phyloP scores from a whole-genome alignment of 2,888 invertebrate species.

The Stegana nigrithorax region DNA sequence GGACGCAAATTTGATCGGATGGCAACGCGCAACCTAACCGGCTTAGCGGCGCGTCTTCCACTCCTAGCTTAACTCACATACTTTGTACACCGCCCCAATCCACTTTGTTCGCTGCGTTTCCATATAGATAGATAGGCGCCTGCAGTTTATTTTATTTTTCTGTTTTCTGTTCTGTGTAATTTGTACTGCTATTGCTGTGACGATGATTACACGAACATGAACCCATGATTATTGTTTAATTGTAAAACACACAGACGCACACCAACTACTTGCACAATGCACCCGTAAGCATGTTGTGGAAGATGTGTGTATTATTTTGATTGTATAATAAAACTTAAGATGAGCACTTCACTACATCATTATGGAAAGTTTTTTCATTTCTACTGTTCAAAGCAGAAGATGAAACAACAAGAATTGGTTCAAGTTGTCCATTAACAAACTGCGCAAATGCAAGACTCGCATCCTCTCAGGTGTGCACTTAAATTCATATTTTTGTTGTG shows the following conservation, averaged over 20 bases:
- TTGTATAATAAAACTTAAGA: no score
- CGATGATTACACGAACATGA: not conserved
- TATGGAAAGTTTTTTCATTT: no score
- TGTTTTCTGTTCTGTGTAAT: not conserved
- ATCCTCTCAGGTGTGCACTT: no score
- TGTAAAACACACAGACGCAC: not conserved
- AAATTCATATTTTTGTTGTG: no score
- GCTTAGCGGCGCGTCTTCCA: not conserved
- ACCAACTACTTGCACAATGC: no score
- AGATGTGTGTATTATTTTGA: no score
- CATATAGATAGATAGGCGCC: not conserved
- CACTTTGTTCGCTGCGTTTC: not conserved
- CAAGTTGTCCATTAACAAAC: no score
- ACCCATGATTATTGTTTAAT: slow-evolving; percentile 6
- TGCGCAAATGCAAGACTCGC: no score
- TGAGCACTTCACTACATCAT: no score
- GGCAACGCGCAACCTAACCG: not conserved
- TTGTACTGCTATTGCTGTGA: not conserved
- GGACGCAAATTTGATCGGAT: not conserved
- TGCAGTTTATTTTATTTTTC: not conserved
- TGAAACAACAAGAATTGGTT: no score
- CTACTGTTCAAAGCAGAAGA: no score
- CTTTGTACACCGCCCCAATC: not conserved
- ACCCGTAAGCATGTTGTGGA: no score
- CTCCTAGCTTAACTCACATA: not conserved